Evolutionary conservation across 2,113 vertebrate species (phyloP).

Genomic region (Marmota monax): DNA sequence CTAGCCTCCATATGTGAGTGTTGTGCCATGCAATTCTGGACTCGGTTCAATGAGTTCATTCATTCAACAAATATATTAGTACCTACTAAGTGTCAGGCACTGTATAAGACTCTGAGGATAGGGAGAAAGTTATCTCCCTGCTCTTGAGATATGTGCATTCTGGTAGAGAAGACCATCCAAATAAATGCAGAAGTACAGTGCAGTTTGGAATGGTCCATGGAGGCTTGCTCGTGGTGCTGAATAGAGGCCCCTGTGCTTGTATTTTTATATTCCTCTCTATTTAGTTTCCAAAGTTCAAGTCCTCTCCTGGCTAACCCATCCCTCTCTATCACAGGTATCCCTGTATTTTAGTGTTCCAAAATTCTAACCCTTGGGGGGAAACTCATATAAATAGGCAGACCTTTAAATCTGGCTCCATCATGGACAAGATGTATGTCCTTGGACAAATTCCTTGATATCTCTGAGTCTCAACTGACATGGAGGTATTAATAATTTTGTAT

Average conservation of each 20-base stretch:
- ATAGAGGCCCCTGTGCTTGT: neutral
- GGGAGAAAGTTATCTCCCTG: neutral
- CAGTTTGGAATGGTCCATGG: fast-evolving
- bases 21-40: neutral
- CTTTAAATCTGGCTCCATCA: neutral
- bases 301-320: neutral
- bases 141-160: neutral
- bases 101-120: neutral
- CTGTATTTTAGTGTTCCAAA: neutral
- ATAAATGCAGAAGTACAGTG: neutral
- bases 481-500: neutral
- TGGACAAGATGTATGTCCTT: neutral
- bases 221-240: fast-evolving
- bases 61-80: neutral
- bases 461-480: neutral
- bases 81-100: neutral
- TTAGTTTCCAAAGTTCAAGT: neutral
- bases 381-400: neutral
- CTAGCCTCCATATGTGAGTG: neutral
- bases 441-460: neutral
- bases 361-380: neutral
- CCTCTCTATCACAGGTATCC: neutral
- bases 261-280: neutral
- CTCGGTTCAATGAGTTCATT: slow-evolving; percentile 7
- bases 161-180: neutral